phyloP scores from a whole-genome alignment of 2,888 invertebrate genomes.

The Drepanosiphum platanoidis region DNA sequence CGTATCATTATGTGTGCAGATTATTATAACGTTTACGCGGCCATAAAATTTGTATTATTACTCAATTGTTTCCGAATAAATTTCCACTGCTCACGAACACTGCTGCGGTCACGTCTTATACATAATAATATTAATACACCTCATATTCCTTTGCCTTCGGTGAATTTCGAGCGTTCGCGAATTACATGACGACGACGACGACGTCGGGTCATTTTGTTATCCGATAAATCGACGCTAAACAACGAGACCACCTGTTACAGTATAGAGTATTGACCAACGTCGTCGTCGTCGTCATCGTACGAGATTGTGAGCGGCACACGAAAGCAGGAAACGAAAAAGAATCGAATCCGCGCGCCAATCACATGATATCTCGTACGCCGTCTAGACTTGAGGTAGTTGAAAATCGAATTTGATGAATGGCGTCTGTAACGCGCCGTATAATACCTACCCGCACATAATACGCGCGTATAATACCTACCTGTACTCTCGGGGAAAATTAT shows the following conservation, averaged over 20 bases:
- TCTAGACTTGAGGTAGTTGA: background rate
- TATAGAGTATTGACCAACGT: constrained; percentile 14
- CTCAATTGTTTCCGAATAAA: too few species aligned
- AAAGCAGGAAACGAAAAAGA: constrained; percentile 43
- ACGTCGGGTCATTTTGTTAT: constrained; percentile 1
- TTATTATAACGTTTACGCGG: too few species aligned
- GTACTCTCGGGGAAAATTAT: background rate
- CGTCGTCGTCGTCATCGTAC: too few species aligned
- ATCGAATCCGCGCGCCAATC: background rate
- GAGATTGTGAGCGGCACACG: background rate
- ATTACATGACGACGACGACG: constrained; percentile 24
- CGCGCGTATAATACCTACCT: background rate
- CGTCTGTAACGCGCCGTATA: background rate
- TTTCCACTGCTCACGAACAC: too few species aligned
- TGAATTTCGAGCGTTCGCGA: background rate
- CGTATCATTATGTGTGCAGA: too few species aligned
- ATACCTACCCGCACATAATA: background rate
- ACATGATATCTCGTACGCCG: too few species aligned
- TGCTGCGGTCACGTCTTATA: too few species aligned
- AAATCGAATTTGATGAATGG: constrained; percentile 31
- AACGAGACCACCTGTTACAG: constrained; percentile 4
- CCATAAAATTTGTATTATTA: too few species aligned
- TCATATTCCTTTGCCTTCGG: constrained; percentile 1
- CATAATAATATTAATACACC: too few species aligned
- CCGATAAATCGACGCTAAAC: background rate